These are phyloP conservation scores for Saccostrea cuccullata DNA, from an alignment of 1,140 invertebrate species.

Conservation along the genomic window DNA sequence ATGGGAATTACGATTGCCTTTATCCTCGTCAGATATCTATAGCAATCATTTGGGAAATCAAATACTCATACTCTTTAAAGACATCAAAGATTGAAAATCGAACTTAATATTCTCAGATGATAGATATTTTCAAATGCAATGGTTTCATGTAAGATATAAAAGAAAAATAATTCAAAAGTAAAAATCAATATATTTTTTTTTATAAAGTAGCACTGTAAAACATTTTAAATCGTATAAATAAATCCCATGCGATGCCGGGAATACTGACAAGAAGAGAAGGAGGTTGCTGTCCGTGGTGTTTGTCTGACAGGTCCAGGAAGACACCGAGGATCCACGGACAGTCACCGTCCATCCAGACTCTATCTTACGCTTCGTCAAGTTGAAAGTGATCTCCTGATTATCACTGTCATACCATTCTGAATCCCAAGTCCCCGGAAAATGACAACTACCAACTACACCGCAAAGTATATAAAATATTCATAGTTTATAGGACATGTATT, in stretches of 20 bases:
- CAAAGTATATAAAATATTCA: background rate
- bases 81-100: no score
- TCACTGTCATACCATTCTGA: conserved; percentile 53
- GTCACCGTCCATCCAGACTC: conserved; percentile 46
- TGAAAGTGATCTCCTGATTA: conserved; percentile 37
- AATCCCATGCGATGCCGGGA: no score
- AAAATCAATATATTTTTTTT: no score
- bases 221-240: no score
- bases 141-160: no score
- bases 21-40: no score
- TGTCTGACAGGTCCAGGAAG: conserved; percentile 51
- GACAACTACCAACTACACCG: conserved; percentile 45
- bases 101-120: no score
- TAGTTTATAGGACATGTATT: background rate
- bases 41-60: no score
- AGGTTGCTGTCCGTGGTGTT: conserved; percentile 27
- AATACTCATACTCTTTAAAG: no score
- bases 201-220: background rate
- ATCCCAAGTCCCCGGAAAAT: conserved; percentile 47
- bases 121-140: no score
- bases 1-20: no score
- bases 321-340: conserved; percentile 9
- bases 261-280: conserved; percentile 31
- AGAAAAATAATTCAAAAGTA: no score
- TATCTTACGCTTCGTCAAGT: conserved; percentile 36